These are phyloP conservation scores for Leucoraja erinaceus DNA, from an alignment of 2,113 vertebrate genomes.

Conservation along the genomic window DNA sequence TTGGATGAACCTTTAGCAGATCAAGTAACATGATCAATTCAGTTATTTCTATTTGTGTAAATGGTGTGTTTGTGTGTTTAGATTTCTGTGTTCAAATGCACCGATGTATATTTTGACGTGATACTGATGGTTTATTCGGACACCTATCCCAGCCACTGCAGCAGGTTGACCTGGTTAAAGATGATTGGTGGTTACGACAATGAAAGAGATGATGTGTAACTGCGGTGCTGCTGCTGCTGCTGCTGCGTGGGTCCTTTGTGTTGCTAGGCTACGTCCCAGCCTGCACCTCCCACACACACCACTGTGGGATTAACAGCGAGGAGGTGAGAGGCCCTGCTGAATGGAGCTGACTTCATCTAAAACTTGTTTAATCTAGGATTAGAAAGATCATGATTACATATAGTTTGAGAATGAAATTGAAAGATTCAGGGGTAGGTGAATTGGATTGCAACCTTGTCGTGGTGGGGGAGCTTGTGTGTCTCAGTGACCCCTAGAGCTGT, in stretches of 20 bases:
- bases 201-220: neutral
- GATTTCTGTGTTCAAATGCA: too few species aligned
- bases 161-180: neutral
- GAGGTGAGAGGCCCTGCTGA: neutral
- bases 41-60: neutral
- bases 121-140: neutral
- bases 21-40: neutral
- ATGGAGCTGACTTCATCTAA: neutral
- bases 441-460: too few species aligned
- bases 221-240: neutral
- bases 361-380: neutral
- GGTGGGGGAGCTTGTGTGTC: too few species aligned
- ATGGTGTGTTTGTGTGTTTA: neutral
- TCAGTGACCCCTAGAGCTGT: too few species aligned
- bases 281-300: neutral
- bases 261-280: conserved; percentile 19
- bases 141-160: neutral
- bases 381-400: neutral
- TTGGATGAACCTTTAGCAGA: neutral
- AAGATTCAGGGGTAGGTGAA: neutral
- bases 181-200: conserved; percentile 17
- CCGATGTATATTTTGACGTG: neutral
- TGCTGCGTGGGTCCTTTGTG: neutral
- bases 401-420: neutral
- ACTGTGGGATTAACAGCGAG: neutral